Evolutionary conservation across 2,113 vertebrate species (phyloP), one percentile per base, ranked within the genome.

Genomic region (Halcyon senegalensis): DNA sequence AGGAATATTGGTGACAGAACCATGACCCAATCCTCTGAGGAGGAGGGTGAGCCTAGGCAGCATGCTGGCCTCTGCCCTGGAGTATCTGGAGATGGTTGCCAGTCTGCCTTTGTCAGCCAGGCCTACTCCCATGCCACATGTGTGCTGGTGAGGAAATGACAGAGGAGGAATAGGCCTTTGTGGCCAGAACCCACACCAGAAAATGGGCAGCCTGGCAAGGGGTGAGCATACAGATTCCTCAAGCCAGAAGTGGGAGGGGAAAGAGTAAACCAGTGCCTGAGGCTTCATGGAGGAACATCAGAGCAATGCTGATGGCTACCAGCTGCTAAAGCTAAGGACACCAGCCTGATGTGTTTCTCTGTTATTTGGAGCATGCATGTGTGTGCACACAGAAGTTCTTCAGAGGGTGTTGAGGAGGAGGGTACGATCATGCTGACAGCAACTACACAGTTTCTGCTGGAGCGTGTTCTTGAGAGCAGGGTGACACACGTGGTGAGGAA

Each of bases 131-230:
- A 76, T 93, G 70, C 53, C 4, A 7, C 66, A 12, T 86, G 83
- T 76, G 51, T 83, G 30, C 74, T 75, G 66, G 58, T 8, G 17
- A 78, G 73, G 72, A 91, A 93, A 69, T 77, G 50, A 86, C 63
- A 84, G 70, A 55, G 74, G 35, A 66, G 76, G 35, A 62, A 80
- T 63, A 83, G 16, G 70, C 62, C 48, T 87, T 4, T 39, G 78
- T 92, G 83, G 92, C 86, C 75, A 88, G 90, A 96, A 86, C 55
- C 88, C 86, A 77, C 67, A 74, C 63, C 50, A 93, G 80, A 92
- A 93, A 92, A 74, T 41, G 35, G 90, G 76, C 84, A 94, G 5
- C n/a, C 13, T 3, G 0, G 75, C 63, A 86, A 2, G 55, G 51
- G 68, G 60, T 20, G 15, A 91, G 82, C 43, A 59, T 10, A 9